Evolutionary conservation across 1,140 invertebrate genomes (phyloP), one percentile per base, ranked within the genome.

Genomic region (Listronotus oregonensis): DNA sequence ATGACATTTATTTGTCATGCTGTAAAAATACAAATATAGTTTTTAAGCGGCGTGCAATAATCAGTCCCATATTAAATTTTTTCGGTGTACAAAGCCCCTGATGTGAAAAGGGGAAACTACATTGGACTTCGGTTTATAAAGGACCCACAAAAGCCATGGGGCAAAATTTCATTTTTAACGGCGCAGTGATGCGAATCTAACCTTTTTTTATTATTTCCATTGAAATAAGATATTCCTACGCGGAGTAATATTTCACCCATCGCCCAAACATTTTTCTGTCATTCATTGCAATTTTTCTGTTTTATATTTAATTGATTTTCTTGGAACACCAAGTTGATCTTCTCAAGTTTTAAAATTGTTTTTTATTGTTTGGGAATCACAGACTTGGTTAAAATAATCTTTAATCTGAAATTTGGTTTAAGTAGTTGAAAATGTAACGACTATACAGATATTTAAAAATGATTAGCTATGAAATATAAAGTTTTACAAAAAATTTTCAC

Each of bases 141-240:
- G 66, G 64, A 61, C 59, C 64, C 65, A 61, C 73, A 72, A 75
- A 75, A 70, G 60, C 58, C 73, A 10, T 72, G 72, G 74, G 74
- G 74, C 57, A 64, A 67, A 75, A 72, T 72, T 75, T 69, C 74
- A 72, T 75, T 74, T 75, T 75, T 74, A 75, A 73, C 69, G 72
- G 64, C 34, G 59, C 68, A 66, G 64, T 75, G 74, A 75, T 69
- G 44, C 54, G 40, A 67, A 70, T 66, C 67, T 71, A 70, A 73
- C 66, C 71, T 73, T 73, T 73, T 75, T 72, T 66, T 46, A 52
- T 56, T 46, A 68, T 68, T 74, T 69, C 68, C 60, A 44, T 37
- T 64, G 61, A 72, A 75, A 75, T 71, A 75, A 75, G 74, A 75
- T 75, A 75, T 73, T 75, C 69, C 69, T 71, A 71, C 64, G 50